Evolutionary conservation across 2,113 vertebrate genomes (phyloP).

Genomic region (Salvator merianae): DNA sequence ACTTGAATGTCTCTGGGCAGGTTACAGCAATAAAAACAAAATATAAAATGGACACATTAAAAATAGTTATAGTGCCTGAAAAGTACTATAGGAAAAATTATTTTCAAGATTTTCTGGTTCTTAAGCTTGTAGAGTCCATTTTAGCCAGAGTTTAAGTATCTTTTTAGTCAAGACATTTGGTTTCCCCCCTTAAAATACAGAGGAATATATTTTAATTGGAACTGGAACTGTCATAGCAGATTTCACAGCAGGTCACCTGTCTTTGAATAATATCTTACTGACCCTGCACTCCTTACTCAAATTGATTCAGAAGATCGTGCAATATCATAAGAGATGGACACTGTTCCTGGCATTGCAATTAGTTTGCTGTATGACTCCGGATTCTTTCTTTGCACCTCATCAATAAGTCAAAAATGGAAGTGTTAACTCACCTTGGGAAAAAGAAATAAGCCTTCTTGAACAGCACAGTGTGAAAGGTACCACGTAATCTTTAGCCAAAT

Average conservation of each 20-base stretch:
- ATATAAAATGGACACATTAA: too few species aligned
- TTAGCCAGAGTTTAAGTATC: neutral
- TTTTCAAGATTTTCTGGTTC: neutral
- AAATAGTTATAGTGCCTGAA: too few species aligned
- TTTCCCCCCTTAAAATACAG: conserved; percentile 1
- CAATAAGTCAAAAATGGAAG: neutral
- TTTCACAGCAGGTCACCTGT: neutral
- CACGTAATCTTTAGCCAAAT: neutral
- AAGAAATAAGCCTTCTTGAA: neutral
- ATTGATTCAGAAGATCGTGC: neutral
- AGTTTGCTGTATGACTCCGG: neutral
- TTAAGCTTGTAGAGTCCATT: neutral
- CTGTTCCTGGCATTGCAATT: neutral
- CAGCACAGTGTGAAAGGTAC: neutral
- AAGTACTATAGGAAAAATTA: neutral
- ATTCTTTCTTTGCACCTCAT: neutral
- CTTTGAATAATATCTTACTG: neutral
- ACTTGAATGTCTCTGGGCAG: too few species aligned
- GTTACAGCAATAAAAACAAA: too few species aligned
- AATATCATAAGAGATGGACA: neutral
- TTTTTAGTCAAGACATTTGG: neutral
- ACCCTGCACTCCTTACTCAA: neutral
- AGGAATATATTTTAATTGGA: neutral
- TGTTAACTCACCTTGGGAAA: neutral
- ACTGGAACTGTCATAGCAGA: neutral